Evolutionary conservation across 2,888 invertebrate genomes (phyloP).

Genomic region (Tromatobia lineatoria): DNA sequence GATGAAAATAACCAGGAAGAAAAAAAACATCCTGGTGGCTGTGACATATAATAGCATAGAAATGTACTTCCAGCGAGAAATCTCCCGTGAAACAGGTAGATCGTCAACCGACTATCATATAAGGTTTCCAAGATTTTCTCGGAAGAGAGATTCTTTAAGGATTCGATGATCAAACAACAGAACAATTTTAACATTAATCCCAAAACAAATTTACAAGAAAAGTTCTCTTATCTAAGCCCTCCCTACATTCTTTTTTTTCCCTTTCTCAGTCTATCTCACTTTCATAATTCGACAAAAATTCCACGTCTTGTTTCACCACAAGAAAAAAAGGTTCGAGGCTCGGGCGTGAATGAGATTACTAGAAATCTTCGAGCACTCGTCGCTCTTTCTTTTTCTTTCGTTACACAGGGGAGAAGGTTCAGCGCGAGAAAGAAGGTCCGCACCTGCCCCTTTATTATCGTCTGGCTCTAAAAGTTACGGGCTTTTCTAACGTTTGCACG

Average conservation of each 20-base stretch:
- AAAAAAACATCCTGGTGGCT: slow-evolving; percentile 28
- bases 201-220: slow-evolving; percentile 24
- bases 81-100: slow-evolving; percentile 49
- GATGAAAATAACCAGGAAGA: slow-evolving; percentile 45
- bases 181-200: slow-evolving; percentile 56
- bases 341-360: slow-evolving; percentile 62
- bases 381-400: slow-evolving; percentile 54
- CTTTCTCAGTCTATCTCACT: slow-evolving; percentile 13
- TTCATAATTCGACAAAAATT: slow-evolving; percentile 16
- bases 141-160: slow-evolving; percentile 50
- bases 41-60: slow-evolving; percentile 23
- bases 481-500: slow-evolving; percentile 56
- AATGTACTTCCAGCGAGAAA: slow-evolving; percentile 7
- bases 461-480: slow-evolving; percentile 55
- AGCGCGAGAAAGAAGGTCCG: slow-evolving; percentile 43
- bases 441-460: slow-evolving; percentile 52
- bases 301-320: slow-evolving; percentile 39
- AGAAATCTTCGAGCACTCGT: slow-evolving; percentile 59
- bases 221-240: slow-evolving; percentile 52
- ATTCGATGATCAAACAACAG: slow-evolving; percentile 60
- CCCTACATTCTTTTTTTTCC: neutral
- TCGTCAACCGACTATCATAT: slow-evolving; percentile 14
- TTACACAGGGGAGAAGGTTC: slow-evolving; percentile 42
- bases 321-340: slow-evolving; percentile 16
- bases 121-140: slow-evolving; percentile 57